A percentile compares a stretch with the other conserved stretches of the same genome.
These are phyloP conservation scores for Bhutanitis thaidina DNA, from an alignment of 2,888 invertebrate species.

Conservation along the genomic window DNA sequence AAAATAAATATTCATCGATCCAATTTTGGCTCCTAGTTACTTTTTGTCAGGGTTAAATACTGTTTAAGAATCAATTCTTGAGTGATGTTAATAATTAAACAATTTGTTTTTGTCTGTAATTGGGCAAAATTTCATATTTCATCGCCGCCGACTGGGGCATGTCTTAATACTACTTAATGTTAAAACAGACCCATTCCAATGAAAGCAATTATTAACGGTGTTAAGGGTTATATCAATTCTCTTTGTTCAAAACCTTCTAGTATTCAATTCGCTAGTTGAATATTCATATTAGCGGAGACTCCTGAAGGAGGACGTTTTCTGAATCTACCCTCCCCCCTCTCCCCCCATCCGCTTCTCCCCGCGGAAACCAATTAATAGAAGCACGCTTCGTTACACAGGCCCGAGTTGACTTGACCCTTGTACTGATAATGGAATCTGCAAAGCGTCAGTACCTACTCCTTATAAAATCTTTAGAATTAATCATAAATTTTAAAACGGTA, in stretches of 20 bases:
- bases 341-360: slow-evolving; percentile 26
- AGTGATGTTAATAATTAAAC: too few species aligned
- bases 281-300: slow-evolving; percentile 50
- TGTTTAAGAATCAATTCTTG: too few species aligned
- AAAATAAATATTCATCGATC: too few species aligned
- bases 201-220: slow-evolving; percentile 40
- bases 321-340: slow-evolving; percentile 31
- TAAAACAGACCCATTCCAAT: slow-evolving; percentile 46
- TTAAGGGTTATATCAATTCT: slow-evolving; percentile 40
- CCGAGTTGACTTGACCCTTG: slow-evolving; percentile 53
- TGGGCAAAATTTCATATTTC: too few species aligned
- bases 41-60: too few species aligned
- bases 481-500: slow-evolving; percentile 1
- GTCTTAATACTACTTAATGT: slow-evolving; percentile 41
- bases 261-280: slow-evolving; percentile 53
- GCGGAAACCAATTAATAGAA: slow-evolving; percentile 63
- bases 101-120: too few species aligned
- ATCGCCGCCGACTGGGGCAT: too few species aligned
- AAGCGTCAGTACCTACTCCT: slow-evolving; percentile 20
- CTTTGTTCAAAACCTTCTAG: slow-evolving; percentile 40
- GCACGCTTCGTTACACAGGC: slow-evolving; percentile 53
- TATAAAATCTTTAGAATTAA: slow-evolving; percentile 6
- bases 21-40: too few species aligned
- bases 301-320: slow-evolving; percentile 32
- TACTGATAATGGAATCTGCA: slow-evolving; percentile 43